Percentiles rank a stretch among this genome's conserved stretches.
Evolutionary conservation across 2,888 invertebrate genomes (phyloP).

Genomic region (Micropterix aruncella): DNA sequence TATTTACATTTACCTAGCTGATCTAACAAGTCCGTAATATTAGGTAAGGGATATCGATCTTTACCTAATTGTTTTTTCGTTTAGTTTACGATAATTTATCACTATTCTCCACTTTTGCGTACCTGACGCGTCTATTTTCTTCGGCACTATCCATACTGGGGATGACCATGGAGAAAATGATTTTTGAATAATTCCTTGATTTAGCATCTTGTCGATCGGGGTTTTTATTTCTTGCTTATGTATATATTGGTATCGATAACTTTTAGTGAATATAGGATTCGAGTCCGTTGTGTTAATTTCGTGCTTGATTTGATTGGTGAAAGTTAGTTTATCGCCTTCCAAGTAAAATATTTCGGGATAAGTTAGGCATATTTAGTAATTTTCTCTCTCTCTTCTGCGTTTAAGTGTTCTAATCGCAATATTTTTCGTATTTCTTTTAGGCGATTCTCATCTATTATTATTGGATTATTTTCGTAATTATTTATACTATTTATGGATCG

Average conservation of each 20-base stretch:
- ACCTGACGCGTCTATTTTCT: conserved; percentile 13
- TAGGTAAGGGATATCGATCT: conserved; percentile 14
- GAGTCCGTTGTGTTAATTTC: conserved; percentile 12
- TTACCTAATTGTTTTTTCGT: conserved; percentile 13
- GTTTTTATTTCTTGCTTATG: conserved; percentile 1
- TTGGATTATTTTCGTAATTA: background rate
- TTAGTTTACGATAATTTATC: conserved; percentile 12
- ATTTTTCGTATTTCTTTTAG: background rate
- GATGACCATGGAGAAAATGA: conserved; percentile 13
- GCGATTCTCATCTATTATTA: background rate
- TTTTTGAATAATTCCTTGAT: conserved; percentile 12
- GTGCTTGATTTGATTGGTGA: conserved; percentile 12
- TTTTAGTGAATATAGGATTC: conserved; percentile 10
- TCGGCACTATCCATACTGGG: conserved; percentile 15
- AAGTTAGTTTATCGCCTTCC: conserved; percentile 8
- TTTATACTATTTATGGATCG: background rate
- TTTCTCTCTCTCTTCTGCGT: background rate
- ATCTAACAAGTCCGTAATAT: conserved; percentile 14
- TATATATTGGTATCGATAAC: conserved; percentile 12
- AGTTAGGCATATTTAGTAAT: background rate
- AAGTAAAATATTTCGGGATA: conserved; percentile 9
- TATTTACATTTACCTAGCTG: conserved; percentile 11
- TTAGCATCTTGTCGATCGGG: conserved; percentile 3
- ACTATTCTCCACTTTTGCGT: conserved; percentile 13
- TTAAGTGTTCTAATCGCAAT: conserved; percentile 1